Evolutionary conservation across 2,888 invertebrate species (phyloP).

Genomic region (Trypoxylon attenuatum): DNA sequence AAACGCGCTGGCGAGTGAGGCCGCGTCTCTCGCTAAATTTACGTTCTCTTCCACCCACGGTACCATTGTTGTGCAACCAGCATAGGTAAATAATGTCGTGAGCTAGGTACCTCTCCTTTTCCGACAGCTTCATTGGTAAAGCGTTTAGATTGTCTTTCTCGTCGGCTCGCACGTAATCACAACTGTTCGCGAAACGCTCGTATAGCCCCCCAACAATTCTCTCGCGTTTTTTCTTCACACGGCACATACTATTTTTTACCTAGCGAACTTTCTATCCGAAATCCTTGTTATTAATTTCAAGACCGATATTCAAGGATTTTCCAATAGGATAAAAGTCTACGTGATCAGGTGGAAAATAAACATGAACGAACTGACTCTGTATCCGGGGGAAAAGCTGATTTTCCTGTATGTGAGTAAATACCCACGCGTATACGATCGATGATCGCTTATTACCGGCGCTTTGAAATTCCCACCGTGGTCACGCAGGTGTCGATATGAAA

Average conservation of each 20-base stretch:
- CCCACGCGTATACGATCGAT: neutral
- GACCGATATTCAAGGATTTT: too few relatives aligned
- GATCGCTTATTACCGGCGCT: neutral
- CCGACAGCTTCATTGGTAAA: neutral
- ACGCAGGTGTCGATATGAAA: neutral
- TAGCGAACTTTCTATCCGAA: too few relatives aligned
- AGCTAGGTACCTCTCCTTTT: neutral
- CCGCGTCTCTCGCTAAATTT: conserved; percentile 33
- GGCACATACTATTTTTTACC: too few relatives aligned
- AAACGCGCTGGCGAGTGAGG: too few relatives aligned
- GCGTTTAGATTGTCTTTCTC: conserved; percentile 4
- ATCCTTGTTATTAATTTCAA: too few relatives aligned
- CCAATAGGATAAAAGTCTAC: too few relatives aligned
- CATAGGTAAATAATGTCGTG: conserved; percentile 17
- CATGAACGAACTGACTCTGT: neutral
- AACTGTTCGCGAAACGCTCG: neutral
- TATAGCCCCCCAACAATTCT: too few relatives aligned
- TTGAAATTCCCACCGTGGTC: neutral
- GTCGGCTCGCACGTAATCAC: conserved; percentile 5
- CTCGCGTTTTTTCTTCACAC: too few relatives aligned
- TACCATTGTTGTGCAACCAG: conserved; percentile 5
- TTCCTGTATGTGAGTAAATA: too few relatives aligned
- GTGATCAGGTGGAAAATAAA: neutral
- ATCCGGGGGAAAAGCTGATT: too few relatives aligned
- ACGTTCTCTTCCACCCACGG: conserved; percentile 2